A percentile compares a stretch with the other conserved stretches of the same genome.
These are phyloP conservation scores for Eublepharis macularius DNA, from an alignment of 2,113 vertebrate species.

Conservation along the genomic window DNA sequence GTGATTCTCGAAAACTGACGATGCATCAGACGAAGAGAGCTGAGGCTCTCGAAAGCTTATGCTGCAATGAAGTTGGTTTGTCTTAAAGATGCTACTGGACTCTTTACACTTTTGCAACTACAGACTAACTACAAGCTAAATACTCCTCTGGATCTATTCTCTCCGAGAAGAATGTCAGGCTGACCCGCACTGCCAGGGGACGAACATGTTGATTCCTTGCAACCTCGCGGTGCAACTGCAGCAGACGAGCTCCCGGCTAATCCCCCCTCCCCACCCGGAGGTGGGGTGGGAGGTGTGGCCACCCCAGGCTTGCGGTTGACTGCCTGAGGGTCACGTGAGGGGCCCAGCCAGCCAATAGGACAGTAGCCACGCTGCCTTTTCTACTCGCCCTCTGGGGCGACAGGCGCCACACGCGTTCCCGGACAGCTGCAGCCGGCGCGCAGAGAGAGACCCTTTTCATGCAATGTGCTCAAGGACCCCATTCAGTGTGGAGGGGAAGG, in stretches of 20 bases:
- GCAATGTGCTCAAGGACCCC: slow-evolving; percentile 55
- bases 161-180: not conserved
- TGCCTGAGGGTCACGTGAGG: not conserved
- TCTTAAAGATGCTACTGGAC: too few species aligned
- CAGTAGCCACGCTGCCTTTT: fast-evolving
- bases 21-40: too few species aligned
- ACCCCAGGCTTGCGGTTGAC: not conserved
- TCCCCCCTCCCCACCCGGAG: not conserved
- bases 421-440: not conserved
- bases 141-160: too few species aligned
- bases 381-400: fast-evolving
- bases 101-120: too few species aligned
- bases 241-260: not conserved
- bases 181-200: too few species aligned
- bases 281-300: not conserved
- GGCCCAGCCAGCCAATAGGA: fast-evolving
- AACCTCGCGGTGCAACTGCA: not conserved
- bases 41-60: too few species aligned
- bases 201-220: too few species aligned
- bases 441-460: slow-evolving; percentile 67
- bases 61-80: too few species aligned
- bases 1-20: too few species aligned
- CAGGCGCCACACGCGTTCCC: not conserved
- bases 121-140: too few species aligned
- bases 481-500: slow-evolving; percentile 47